Conservation (phyloP, 2,888 invertebrate genomes). For the Aplocera efformata region DNA sequence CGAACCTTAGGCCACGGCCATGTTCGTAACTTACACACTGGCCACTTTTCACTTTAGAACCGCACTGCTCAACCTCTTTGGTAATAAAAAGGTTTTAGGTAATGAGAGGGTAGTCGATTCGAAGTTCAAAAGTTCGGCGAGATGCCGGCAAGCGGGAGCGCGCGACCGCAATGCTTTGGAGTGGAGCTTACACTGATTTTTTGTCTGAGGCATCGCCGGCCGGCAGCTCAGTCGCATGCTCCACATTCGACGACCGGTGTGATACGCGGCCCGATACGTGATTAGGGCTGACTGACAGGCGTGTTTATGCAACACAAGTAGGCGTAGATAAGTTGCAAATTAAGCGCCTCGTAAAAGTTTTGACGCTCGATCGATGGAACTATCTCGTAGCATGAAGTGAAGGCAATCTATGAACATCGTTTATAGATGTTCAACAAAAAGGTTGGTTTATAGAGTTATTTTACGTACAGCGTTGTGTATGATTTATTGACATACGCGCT, state of each 20-base stretch:
- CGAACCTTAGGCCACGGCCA: constrained; percentile 68
- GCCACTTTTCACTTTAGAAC: constrained; percentile 59
- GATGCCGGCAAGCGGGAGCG: constrained; percentile 44
- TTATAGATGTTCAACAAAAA: no score
- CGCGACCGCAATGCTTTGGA: constrained; percentile 67
- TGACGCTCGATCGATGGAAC: constrained; percentile 8
- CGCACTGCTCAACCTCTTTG: constrained; percentile 17
- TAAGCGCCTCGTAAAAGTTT: constrained; percentile 6
- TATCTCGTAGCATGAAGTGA: constrained; percentile 2
- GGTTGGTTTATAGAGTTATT: no score
- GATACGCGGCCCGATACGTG: constrained; percentile 54
- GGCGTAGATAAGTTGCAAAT: constrained; percentile 15
- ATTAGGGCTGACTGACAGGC: constrained; percentile 43
- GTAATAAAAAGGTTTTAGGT: constrained; percentile 19
- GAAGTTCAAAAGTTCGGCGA: constrained; percentile 37
- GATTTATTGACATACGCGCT: no score
- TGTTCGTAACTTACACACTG: constrained; percentile 68
- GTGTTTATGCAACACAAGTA: constrained; percentile 18
- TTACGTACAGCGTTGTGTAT: no score
- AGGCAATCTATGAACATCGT: constrained; percentile 1
- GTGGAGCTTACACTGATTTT: constrained; percentile 79
- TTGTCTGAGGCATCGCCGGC: constrained; percentile 74
- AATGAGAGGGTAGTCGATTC: constrained; percentile 20
- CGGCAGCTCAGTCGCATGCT: constrained; percentile 54
- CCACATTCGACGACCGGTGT: constrained; percentile 77